Evolutionary conservation across 2,888 invertebrate genomes (phyloP).

Genomic region (Drosophila demipolita): DNA sequence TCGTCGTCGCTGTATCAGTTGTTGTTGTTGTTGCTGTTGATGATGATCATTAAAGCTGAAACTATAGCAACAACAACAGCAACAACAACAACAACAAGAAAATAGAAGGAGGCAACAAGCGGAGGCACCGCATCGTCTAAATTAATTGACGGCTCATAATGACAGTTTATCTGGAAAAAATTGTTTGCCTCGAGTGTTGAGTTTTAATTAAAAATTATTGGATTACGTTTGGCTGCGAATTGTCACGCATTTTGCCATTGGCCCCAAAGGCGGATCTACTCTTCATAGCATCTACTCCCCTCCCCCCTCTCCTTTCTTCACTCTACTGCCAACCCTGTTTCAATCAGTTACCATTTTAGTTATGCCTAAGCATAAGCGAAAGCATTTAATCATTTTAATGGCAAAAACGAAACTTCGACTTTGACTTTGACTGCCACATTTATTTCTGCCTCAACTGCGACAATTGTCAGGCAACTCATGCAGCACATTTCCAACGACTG

Average conservation of each 20-base stretch:
- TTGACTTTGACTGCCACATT: constrained; percentile 7
- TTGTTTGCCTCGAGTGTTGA: constrained; percentile 80
- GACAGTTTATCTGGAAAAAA: constrained; percentile 81
- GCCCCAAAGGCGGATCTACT: constrained; percentile 7
- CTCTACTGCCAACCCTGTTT: constrained; percentile 10
- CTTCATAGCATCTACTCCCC: background rate
- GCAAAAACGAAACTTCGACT: constrained; percentile 51
- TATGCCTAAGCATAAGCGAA: constrained; percentile 83
- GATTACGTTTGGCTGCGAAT: constrained; percentile 71
- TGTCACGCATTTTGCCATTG: constrained; percentile 63
- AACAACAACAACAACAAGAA: constrained; percentile 16
- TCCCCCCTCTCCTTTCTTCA: background rate
- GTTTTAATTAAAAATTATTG: constrained; percentile 81
- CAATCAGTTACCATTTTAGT: constrained; percentile 66
- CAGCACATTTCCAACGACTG: constrained; percentile 23
- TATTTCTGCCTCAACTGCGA: constrained; percentile 10
- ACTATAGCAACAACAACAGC: constrained; percentile 22
- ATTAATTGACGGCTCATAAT: constrained; percentile 82
- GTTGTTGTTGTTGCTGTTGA: constrained; percentile 58
- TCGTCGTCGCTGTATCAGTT: constrained; percentile 71
- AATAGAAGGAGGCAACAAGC: constrained; percentile 24
- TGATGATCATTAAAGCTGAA: constrained; percentile 80
- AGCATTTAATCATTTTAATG: constrained; percentile 84
- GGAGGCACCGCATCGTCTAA: constrained; percentile 62
- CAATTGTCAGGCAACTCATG: constrained; percentile 72